These are phyloP conservation scores for Tineola bisselliella DNA, from an alignment of 2,888 invertebrate species.

Conservation along the genomic window DNA sequence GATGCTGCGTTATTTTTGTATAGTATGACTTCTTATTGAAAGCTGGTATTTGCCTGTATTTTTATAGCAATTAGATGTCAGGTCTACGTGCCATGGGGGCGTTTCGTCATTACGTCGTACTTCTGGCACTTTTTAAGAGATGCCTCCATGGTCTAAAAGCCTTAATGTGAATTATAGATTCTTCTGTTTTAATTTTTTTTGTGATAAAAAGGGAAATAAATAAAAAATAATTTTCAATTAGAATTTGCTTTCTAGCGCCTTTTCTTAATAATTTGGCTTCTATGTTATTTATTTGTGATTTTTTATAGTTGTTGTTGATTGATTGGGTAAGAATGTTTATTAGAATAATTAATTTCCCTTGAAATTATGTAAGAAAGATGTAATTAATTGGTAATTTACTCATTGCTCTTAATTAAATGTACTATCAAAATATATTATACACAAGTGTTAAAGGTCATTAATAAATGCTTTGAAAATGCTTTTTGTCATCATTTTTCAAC, in stretches of 20 bases:
- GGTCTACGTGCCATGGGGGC: slow-evolving; percentile 23
- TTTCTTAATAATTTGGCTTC: not conserved
- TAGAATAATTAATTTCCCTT: slow-evolving; percentile 66
- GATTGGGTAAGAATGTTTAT: slow-evolving; percentile 60
- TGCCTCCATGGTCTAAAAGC: not conserved
- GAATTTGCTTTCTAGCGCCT: not conserved
- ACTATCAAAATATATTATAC: slow-evolving; percentile 70
- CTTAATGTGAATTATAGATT: slow-evolving; percentile 9
- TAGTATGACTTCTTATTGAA: slow-evolving; percentile 45
- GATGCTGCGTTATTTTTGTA: slow-evolving; percentile 61
- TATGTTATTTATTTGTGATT: not conserved
- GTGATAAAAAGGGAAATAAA: too few species aligned
- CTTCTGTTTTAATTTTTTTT: too few species aligned
- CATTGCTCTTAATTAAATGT: slow-evolving; percentile 70
- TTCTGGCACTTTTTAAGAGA: slow-evolving; percentile 18
- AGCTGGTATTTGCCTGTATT: slow-evolving; percentile 56
- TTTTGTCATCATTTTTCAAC: slow-evolving; percentile 44
- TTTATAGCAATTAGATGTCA: slow-evolving; percentile 45
- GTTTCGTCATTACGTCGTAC: not conserved
- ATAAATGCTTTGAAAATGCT: slow-evolving; percentile 69
- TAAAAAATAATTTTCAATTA: too few species aligned
- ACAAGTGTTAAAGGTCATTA: slow-evolving; percentile 69
- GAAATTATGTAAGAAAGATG: slow-evolving; percentile 64
- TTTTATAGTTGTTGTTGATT: slow-evolving; percentile 55
- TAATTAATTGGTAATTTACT: slow-evolving; percentile 68